phyloP scores from a whole-genome alignment of 2,888 invertebrate genomes.

The Drosophila koepferae region DNA sequence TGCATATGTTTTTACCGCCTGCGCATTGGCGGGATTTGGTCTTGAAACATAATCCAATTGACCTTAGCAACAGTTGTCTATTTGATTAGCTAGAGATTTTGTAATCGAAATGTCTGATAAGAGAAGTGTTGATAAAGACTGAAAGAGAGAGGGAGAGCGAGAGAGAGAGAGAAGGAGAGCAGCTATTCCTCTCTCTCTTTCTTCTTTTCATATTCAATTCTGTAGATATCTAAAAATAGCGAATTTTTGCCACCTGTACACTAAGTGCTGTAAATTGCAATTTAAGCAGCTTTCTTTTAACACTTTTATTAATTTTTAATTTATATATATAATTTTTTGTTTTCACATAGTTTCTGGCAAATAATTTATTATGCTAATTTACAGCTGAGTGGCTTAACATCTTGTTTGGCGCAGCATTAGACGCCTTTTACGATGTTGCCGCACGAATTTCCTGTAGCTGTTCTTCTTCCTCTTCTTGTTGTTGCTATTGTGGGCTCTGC shows the following conservation, averaged over 20 bases:
- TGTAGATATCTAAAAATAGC: background rate
- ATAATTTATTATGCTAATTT: slow-evolving; percentile 52
- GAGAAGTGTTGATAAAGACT: background rate
- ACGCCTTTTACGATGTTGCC: slow-evolving; percentile 45
- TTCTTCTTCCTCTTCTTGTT: slow-evolving; percentile 17
- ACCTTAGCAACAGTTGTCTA: slow-evolving; percentile 54
- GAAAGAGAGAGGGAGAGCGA: background rate
- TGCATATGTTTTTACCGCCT: slow-evolving; percentile 54
- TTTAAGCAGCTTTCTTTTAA: background rate
- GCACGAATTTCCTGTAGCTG: slow-evolving; percentile 29
- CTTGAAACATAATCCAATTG: slow-evolving; percentile 62
- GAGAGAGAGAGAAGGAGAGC: background rate
- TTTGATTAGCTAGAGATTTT: slow-evolving; percentile 12
- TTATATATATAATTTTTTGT: background rate
- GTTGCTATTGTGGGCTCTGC: background rate
- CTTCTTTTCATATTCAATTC: background rate
- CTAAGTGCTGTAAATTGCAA: background rate
- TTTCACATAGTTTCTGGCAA: slow-evolving; percentile 5
- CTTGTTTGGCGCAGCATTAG: slow-evolving; percentile 39
- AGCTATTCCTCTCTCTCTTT: too few species aligned
- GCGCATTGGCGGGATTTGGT: slow-evolving; percentile 39
- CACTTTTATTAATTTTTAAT: background rate
- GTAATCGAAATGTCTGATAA: slow-evolving; percentile 18
- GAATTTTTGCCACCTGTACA: background rate
- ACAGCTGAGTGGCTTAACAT: slow-evolving; percentile 40